phyloP scores from a whole-genome alignment of 2,888 invertebrate species.

The Xylota sylvarum region DNA sequence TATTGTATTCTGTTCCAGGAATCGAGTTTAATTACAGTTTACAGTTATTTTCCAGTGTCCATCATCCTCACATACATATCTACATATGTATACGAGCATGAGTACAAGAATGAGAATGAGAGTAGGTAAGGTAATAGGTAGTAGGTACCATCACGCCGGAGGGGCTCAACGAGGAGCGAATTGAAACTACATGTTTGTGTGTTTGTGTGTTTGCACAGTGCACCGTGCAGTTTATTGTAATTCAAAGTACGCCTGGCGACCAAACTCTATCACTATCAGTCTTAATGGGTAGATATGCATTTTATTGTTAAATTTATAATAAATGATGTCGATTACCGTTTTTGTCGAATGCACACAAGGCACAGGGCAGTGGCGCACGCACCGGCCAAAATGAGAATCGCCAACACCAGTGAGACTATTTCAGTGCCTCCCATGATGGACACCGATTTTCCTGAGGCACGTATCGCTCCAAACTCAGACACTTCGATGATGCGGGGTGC shows the following conservation, averaged over 20 bases:
- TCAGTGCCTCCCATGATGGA: constrained; percentile 89
- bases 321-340: constrained; percentile 82
- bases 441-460: constrained; percentile 82
- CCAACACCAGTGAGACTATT: constrained; percentile 92
- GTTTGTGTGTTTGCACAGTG: constrained; percentile 55
- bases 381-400: constrained; percentile 92
- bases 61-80: constrained; percentile 38
- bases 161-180: constrained; percentile 48
- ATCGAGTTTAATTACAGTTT: constrained; percentile 70
- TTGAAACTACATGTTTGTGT: constrained; percentile 73
- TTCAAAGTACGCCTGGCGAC: constrained; percentile 61
- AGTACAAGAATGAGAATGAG: constrained; percentile 14
- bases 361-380: constrained; percentile 92
- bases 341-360: constrained; percentile 89
- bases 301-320: constrained; percentile 27
- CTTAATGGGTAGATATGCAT: constrained; percentile 64
- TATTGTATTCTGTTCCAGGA: constrained; percentile 57
- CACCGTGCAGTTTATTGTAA: constrained; percentile 58
- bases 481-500: constrained; percentile 89
- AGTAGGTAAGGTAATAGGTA: constrained; percentile 15
- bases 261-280: constrained; percentile 76
- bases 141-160: not conserved
- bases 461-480: constrained; percentile 83
- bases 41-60: constrained; percentile 74
- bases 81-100: no score